phyloP scores from a whole-genome alignment of 2,888 invertebrate genomes.

The Trissolcus brochymenae region DNA sequence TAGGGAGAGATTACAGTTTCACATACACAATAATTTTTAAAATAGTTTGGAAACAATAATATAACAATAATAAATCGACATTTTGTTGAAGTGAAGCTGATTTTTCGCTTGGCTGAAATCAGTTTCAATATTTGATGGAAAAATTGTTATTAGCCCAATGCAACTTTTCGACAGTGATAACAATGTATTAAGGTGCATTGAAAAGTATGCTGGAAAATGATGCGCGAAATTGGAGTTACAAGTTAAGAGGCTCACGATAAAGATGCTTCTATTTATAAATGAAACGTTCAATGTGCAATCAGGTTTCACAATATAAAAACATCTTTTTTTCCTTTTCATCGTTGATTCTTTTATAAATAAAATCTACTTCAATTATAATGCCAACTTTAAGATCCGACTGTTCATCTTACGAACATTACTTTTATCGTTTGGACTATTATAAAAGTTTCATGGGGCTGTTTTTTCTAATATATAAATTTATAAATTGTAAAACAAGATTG shows the following conservation, averaged over 20 bases:
- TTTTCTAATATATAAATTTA: too few species aligned
- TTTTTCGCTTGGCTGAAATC: background rate
- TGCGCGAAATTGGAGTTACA: background rate
- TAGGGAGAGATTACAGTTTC: too few species aligned
- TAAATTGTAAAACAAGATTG: too few species aligned
- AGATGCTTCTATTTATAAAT: constrained; percentile 28
- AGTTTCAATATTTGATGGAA: constrained; percentile 6
- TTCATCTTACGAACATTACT: background rate
- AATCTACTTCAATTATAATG: too few species aligned
- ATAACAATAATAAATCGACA: too few species aligned
- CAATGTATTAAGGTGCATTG: constrained; percentile 28
- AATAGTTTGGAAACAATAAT: too few species aligned
- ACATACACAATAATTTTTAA: too few species aligned
- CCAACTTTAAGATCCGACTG: too few species aligned
- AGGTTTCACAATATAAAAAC: constrained; percentile 38
- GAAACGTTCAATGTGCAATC: constrained; percentile 17
- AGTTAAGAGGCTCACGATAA: constrained; percentile 20
- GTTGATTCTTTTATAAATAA: too few species aligned
- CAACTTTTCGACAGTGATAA: constrained; percentile 42
- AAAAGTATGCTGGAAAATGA: constrained; percentile 27
- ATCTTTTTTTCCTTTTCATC: background rate
- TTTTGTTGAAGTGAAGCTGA: too few species aligned
- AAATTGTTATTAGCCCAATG: constrained; percentile 33
- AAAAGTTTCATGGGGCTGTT: constrained; percentile 36
- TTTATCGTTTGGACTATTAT: background rate